These are phyloP conservation scores for Microctenopoma lineatum DNA, from an alignment of 2,797 vertebrate species.

Conservation along the genomic window DNA sequence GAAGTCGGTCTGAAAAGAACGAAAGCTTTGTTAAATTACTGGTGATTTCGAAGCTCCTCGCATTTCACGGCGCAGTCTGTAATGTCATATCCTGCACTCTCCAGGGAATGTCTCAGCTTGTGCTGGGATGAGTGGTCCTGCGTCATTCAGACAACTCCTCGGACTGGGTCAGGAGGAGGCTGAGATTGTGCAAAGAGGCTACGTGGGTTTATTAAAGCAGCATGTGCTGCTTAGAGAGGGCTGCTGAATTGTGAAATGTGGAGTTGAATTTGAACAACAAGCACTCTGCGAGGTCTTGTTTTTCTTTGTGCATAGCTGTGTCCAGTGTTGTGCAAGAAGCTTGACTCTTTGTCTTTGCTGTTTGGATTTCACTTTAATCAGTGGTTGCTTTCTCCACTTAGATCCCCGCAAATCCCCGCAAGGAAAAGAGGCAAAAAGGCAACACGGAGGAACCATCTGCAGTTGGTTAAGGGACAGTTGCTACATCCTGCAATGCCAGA, in stretches of 20 bases:
- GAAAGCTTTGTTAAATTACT: slow-evolving; percentile 65
- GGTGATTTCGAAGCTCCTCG: slow-evolving; percentile 66
- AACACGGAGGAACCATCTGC: slow-evolving; percentile 40
- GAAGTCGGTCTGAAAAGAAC: neutral
- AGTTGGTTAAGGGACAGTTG: slow-evolving; percentile 43
- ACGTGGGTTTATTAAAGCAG: slow-evolving; percentile 46
- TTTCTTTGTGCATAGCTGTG: neutral
- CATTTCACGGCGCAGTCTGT: slow-evolving; percentile 71
- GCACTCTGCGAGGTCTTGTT: slow-evolving; percentile 20
- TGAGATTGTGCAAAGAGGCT: slow-evolving; percentile 53
- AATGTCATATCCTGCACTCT: slow-evolving; percentile 78
- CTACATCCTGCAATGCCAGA: slow-evolving; percentile 85
- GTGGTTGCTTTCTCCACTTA: slow-evolving; percentile 30
- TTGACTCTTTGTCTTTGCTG: slow-evolving; percentile 4
- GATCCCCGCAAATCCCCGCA: slow-evolving; percentile 44
- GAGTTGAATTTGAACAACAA: slow-evolving; percentile 49
- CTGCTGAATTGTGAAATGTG: slow-evolving; percentile 58
- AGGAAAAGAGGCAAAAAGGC: slow-evolving; percentile 37
- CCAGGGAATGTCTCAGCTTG: slow-evolving; percentile 83
- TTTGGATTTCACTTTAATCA: neutral
- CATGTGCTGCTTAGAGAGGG: slow-evolving; percentile 16
- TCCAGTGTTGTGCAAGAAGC: slow-evolving; percentile 51
- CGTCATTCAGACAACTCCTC: slow-evolving; percentile 71
- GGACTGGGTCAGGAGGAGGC: slow-evolving; percentile 49
- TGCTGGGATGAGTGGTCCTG: slow-evolving; percentile 67